Base-by-base conservation (phyloP, 2,797 vertebrate species). In the Pseudomugil tenellus region DNA sequence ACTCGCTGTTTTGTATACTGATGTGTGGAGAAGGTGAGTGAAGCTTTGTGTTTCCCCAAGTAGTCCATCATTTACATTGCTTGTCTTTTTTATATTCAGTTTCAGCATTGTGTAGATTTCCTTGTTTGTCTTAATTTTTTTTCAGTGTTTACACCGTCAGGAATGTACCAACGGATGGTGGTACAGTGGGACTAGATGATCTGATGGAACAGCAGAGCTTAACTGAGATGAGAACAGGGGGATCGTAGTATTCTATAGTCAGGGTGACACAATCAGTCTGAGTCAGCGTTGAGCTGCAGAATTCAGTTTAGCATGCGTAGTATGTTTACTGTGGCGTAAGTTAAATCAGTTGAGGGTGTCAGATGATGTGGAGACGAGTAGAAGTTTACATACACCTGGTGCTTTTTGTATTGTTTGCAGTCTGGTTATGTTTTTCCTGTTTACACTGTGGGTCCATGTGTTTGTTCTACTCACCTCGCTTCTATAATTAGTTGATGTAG, bases 201-300 rank as follows among this genome's bases (percentile, higher is more conserved):
- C 25, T 43, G 67, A 78, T 6, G 67, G 61, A 75, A 70, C 74
- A 51, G 57, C 43, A 72, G 73, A 73, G 80, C 67, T 73, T 84
- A 69, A 76, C 59, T 79, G 73, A 57, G 74, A 82, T 62, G 39
- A 80, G 77, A 74, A 72, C 70, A 64, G 39, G 19, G 55, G 21
- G 43, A 37, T 57, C 12, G 66, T 64, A 78, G 68, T 78, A 53
- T 85, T 67, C 74, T 25, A 74, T 83, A 72, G 80, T 68, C 67
- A 62, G 68, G 76, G 67, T 78, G 83, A 82, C 63, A 71, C 69
- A 80, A 84, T 84, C 56, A 51, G 73, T 53, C 84, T 92, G 89
- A 92, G 86, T 92, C 93, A 93, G 90, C 85, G n/a, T 43, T 55
- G 26, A 69, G 53, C 74, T 70, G 69, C 75, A 23, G 89, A 87